Percentiles rank a stretch among this genome's conserved stretches.
These are phyloP conservation scores for Atrichornis clamosus DNA, from an alignment of 2,113 vertebrate species.

Conservation along the genomic window DNA sequence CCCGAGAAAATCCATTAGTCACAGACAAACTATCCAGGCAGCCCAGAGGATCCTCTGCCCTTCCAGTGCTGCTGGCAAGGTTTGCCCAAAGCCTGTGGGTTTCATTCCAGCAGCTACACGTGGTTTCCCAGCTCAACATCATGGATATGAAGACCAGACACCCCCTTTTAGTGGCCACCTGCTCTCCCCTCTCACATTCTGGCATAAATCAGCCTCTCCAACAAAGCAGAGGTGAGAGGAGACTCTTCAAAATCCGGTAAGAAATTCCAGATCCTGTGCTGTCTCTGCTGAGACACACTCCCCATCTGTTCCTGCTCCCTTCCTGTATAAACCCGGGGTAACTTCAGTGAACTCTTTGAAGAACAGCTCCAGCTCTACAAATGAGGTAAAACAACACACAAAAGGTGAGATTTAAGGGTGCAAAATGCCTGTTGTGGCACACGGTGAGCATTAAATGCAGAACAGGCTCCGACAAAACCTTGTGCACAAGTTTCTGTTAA, in stretches of 20 bases:
- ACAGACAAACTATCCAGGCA: background rate
- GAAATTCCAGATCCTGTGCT: background rate
- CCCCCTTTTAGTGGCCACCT: background rate
- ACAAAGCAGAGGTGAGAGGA: background rate
- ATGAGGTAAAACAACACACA: background rate
- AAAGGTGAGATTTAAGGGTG: background rate
- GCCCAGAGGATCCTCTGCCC: background rate
- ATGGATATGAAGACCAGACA: background rate
- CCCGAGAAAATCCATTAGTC: conserved; percentile 7
- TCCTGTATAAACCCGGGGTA: background rate
- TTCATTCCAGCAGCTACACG: background rate
- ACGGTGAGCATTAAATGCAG: background rate
- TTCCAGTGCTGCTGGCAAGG: background rate
- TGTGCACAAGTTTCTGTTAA: background rate
- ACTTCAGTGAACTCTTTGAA: background rate
- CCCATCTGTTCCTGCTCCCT: background rate
- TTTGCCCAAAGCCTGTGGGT: background rate
- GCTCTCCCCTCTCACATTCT: background rate
- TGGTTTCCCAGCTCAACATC: background rate
- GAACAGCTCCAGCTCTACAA: background rate
- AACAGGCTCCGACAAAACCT: background rate
- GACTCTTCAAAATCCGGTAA: background rate
- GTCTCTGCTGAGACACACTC: background rate
- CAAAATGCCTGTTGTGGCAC: background rate
- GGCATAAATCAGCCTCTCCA: background rate